Conservation (phyloP, 2,113 vertebrate species). For the Neotragus moschatus region DNA sequence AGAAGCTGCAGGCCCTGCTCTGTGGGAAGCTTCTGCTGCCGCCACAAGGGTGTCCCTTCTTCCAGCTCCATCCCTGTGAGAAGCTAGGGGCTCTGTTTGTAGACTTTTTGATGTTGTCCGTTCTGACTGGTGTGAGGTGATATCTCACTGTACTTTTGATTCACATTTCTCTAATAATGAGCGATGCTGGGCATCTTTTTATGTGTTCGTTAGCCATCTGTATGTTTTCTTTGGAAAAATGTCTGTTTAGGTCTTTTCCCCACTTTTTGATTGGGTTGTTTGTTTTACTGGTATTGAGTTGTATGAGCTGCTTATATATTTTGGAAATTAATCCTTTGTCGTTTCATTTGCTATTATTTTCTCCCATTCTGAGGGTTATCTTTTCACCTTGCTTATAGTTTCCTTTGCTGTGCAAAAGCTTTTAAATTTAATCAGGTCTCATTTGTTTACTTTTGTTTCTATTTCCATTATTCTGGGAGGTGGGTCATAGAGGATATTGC, state of each 20-base stretch:
- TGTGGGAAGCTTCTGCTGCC: conserved; percentile 70
- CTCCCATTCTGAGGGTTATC: not conserved
- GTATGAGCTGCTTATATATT: not conserved
- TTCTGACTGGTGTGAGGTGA: not conserved
- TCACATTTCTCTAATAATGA: not conserved
- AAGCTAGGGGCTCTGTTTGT: conserved; percentile 57
- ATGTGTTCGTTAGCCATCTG: not conserved
- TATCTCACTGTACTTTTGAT: not conserved
- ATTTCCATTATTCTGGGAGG: not conserved
- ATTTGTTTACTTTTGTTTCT: not conserved
- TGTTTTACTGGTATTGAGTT: not conserved
- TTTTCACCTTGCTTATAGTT: not conserved
- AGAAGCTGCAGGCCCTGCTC: conserved; percentile 80
- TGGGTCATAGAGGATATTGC: not conserved
- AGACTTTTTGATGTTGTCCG: not conserved
- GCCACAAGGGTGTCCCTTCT: conserved; percentile 9
- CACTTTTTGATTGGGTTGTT: not conserved
- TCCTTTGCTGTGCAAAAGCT: not conserved
- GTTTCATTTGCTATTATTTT: not conserved
- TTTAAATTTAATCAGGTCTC: not conserved
- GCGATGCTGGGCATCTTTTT: not conserved
- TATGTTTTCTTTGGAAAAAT: not conserved
- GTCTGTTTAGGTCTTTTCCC: not conserved
- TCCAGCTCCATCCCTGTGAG: not conserved
- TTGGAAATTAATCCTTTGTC: not conserved